Base-by-base conservation (phyloP, 1,140 invertebrate genomes). In the Drosophila busckii region DNA sequence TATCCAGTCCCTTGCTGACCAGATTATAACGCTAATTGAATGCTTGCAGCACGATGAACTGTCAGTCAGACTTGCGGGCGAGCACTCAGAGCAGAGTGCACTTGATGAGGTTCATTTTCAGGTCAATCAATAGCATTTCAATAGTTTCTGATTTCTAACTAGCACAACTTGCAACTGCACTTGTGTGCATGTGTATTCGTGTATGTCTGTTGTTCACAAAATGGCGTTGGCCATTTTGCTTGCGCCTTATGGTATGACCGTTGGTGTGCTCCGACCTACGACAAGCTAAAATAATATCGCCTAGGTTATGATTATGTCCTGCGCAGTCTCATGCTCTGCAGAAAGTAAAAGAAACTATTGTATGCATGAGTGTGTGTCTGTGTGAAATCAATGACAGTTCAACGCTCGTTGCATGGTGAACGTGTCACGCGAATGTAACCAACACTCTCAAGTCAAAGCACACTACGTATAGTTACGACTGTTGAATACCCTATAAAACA, bases 51-150 rank as follows among this genome's bases (percentile, higher is more conserved):
- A n/a, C n/a, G n/a, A n/a, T n/a, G n/a, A n/a, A n/a, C n/a, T n/a
- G n/a, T n/a, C n/a, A n/a, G n/a, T n/a, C n/a, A n/a, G n/a, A n/a
- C n/a, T n/a, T n/a, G n/a, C n/a, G n/a, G n/a, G n/a, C n/a, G n/a
- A n/a, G n/a, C n/a, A n/a, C n/a, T n/a, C n/a, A n/a, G n/a, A n/a
- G n/a, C n/a, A 9, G 10, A 22, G 31, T 44, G 31, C 9, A 44
- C 16, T 26, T 46, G 26, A n/a, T 52, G 40, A 17, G 40, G 26
- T 32, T 50, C 40, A 64, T 84, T 84, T 80, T 67, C 69, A 84
- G 80, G 80, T 84, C 80, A 84, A 84, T 84, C 80, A 70, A 78
- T 84, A 84, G 65, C 38, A 59, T 63, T 70, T 66, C 73, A 66
- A 62, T 78, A 48, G 49, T 35, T 66, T 64, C 54, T 59, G 58